phyloP scores from a whole-genome alignment of 2,113 vertebrate genomes.

The Thalassarche chlororhynchos region DNA sequence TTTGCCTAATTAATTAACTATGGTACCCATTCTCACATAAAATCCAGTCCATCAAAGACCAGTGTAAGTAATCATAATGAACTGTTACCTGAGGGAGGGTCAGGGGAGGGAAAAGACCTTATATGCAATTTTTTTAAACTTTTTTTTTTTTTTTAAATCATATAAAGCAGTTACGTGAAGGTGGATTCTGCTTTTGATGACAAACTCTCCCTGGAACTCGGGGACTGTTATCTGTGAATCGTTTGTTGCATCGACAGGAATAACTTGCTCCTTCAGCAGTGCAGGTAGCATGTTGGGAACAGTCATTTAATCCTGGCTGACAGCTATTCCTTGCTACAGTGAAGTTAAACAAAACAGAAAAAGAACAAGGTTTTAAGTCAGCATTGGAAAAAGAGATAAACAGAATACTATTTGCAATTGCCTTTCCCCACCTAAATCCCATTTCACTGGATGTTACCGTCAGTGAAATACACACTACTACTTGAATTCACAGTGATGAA shows the following conservation, averaged over 20 bases:
- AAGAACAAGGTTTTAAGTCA: neutral
- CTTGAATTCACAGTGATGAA: neutral
- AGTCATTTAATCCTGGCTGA: neutral
- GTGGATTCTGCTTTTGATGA: neutral
- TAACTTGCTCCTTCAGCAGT: neutral
- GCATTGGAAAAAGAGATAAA: neutral
- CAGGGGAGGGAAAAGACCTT: neutral
- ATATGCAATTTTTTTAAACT: neutral
- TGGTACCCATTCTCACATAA: neutral
- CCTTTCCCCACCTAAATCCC: neutral
- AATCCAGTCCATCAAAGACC: neutral
- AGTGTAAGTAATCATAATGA: neutral
- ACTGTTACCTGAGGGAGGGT: neutral
- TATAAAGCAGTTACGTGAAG: neutral
- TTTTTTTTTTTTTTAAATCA: neutral
- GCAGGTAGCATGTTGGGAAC: conserved; percentile 34
- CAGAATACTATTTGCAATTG: neutral
- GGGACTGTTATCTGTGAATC: conserved; percentile 30
- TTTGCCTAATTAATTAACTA: neutral
- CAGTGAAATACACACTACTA: neutral
- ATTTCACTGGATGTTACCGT: neutral
- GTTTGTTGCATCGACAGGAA: conserved; percentile 6
- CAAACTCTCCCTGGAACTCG: conserved; percentile 30
- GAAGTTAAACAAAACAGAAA: neutral
- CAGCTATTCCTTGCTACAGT: conserved; percentile 30